These are phyloP conservation scores for Lepidostoma basale DNA, from an alignment of 1,140 invertebrate species.

Conservation along the genomic window DNA sequence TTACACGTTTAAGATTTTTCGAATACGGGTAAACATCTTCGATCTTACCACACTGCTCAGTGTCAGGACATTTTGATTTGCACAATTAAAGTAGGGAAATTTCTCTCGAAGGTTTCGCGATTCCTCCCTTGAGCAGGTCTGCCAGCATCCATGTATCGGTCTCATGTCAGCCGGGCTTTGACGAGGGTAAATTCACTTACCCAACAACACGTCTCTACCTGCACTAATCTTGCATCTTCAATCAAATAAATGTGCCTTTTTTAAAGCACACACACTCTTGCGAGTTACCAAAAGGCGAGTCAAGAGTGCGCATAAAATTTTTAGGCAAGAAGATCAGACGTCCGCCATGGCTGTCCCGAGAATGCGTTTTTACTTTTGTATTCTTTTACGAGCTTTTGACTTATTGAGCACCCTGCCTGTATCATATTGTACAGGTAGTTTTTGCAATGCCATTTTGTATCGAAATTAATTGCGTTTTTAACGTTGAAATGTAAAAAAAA, in stretches of 20 bases:
- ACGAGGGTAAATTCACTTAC: conserved; percentile 47
- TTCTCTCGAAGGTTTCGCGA: not conserved
- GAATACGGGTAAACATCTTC: too few species aligned
- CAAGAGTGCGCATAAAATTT: conserved; percentile 34
- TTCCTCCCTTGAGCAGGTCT: not conserved
- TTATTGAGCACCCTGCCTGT: too few species aligned
- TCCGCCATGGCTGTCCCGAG: not conserved
- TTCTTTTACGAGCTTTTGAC: too few species aligned
- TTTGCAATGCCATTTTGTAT: too few species aligned
- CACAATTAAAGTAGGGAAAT: not conserved
- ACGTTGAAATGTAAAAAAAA: too few species aligned
- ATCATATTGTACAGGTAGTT: too few species aligned
- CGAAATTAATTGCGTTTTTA: too few species aligned
- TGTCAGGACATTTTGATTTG: too few species aligned
- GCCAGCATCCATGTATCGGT: conserved; percentile 41
- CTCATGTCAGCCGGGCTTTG: conserved; percentile 41
- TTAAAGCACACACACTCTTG: conserved; percentile 12
- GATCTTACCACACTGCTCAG: too few species aligned
- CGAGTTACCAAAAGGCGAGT: conserved; percentile 3
- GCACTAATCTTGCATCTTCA: conserved; percentile 44
- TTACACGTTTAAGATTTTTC: too few species aligned
- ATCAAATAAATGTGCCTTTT: conserved; percentile 43
- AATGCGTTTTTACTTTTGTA: too few species aligned
- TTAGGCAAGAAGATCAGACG: conserved; percentile 15
- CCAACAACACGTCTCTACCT: conserved; percentile 43